A percentile compares a stretch with the other conserved stretches of the same genome.
phyloP scores from a whole-genome alignment of 2,888 invertebrate genomes.

The Mycalesis mineus region DNA sequence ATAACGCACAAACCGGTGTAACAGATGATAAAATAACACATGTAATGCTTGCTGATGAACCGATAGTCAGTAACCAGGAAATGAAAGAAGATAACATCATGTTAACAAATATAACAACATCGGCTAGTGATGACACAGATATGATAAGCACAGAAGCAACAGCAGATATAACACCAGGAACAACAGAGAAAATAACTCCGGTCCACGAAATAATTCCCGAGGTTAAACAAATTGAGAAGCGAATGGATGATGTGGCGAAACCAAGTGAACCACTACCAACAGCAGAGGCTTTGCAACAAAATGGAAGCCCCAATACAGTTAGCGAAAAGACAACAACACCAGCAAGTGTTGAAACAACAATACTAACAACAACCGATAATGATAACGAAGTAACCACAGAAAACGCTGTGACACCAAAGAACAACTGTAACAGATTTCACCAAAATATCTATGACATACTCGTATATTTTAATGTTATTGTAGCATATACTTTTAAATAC shows the following conservation, averaged over 20 bases:
- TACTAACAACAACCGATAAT: slow-evolving; percentile 18
- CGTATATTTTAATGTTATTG: slow-evolving; percentile 1
- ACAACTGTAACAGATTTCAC: slow-evolving; percentile 6
- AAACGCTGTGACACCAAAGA: slow-evolving; percentile 11
- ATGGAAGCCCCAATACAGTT: slow-evolving; percentile 37
- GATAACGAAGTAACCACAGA: slow-evolving; percentile 18
- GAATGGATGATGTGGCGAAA: slow-evolving; percentile 29
- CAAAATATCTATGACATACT: background rate
- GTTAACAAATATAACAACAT: slow-evolving; percentile 20
- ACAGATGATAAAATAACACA: slow-evolving; percentile 26
- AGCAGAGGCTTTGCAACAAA: slow-evolving; percentile 56
- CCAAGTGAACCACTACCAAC: slow-evolving; percentile 46
- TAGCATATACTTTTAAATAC: background rate
- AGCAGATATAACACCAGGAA: background rate
- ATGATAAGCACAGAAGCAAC: slow-evolving; percentile 8
- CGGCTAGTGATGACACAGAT: slow-evolving; percentile 10
- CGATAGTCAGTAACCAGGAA: background rate
- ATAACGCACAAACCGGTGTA: slow-evolving; percentile 14
- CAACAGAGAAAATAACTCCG: slow-evolving; percentile 10
- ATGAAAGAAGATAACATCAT: slow-evolving; percentile 8
- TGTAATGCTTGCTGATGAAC: slow-evolving; percentile 24
- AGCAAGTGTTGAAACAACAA: slow-evolving; percentile 30
- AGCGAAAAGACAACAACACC: slow-evolving; percentile 40
- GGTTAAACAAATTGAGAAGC: slow-evolving; percentile 12
- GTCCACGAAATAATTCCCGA: slow-evolving; percentile 4